Evolutionary conservation across 2,888 invertebrate species (phyloP).

Genomic region (Ormia ochracea): DNA sequence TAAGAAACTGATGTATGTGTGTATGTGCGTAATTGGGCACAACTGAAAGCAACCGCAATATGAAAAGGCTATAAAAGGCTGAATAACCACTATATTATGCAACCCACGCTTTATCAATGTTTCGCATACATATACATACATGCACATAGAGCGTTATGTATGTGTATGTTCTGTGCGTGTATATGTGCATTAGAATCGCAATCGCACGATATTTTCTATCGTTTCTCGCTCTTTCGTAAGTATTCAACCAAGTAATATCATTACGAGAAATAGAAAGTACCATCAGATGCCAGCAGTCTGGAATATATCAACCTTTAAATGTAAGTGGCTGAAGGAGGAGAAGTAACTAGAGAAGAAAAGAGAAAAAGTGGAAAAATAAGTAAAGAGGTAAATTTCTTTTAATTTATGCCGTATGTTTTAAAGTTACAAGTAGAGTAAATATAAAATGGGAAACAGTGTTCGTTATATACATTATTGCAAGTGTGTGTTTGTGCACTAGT

Average conservation of each 20-base stretch:
- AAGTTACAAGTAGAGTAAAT: slow-evolving; percentile 32
- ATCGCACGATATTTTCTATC: slow-evolving; percentile 1
- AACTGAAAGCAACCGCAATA: slow-evolving; percentile 50
- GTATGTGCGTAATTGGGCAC: not conserved
- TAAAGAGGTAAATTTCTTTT: slow-evolving; percentile 51
- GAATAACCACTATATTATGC: slow-evolving; percentile 50
- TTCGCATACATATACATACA: no score
- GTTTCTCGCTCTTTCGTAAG: slow-evolving; percentile 22
- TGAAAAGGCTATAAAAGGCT: slow-evolving; percentile 49
- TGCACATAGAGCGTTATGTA: not conserved
- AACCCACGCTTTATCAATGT: not conserved
- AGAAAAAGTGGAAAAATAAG: slow-evolving; percentile 12
- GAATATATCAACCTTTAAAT: slow-evolving; percentile 28
- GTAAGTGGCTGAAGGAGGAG: not conserved
- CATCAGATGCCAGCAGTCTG: slow-evolving; percentile 21
- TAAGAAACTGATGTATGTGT: slow-evolving; percentile 37
- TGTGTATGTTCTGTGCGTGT: no score
- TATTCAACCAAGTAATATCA: slow-evolving; percentile 48
- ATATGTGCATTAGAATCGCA: not conserved
- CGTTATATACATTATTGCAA: not conserved
- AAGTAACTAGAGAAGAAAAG: not conserved
- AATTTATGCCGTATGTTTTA: slow-evolving; percentile 57
- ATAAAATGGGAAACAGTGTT: slow-evolving; percentile 18
- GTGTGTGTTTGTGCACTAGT: not conserved
- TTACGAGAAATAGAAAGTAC: slow-evolving; percentile 46